Base-by-base conservation (phyloP, 2,888 invertebrate species). In the Ellobium chinense region DNA sequence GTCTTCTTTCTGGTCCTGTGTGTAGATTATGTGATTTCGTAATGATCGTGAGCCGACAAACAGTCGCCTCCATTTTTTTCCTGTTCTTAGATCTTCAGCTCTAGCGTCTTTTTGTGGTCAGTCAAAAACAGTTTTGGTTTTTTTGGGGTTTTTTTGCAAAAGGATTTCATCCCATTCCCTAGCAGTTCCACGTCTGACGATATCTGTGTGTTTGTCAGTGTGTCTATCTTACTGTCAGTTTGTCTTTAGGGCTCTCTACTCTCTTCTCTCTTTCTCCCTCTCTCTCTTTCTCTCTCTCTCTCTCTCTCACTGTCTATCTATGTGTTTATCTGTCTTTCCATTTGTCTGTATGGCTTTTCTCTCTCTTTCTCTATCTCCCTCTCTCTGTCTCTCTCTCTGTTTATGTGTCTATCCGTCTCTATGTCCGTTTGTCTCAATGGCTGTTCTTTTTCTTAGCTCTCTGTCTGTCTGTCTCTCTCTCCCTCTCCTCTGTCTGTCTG, bases 361-460 rank as follows among this genome's bases (percentile, higher is more conserved):
- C 7, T 60, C 60, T 60, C 7, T 60, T 24, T 60, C 7, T 60
- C 60, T 60, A 60, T 60, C 27, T 60, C 7, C 7, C n/a, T 21
- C 14, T 60, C 7, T 60, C 60, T 60, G n/a, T 60, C 60, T 60
- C 7, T 60, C 60, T 60, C 7, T 60, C 60, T 60, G n/a, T 60
- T n/a, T 60, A 60, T 60, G 12, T 60, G n/a, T 60, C 60, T 60
- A 60, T 60, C 60, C n/a, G n/a, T 60, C 60, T 60, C 7, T 60
- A 7, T 60, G n/a, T 60, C 60, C n/a, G n/a, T 60, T n/a, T 60
- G n/a, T 60, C 60, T 60, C 7, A 14, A 7, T 60, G n/a, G 7
- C 60, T 60, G n/a, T 60, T n/a, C n/a, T 14, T 60, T n/a, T 60
- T 24, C n/a, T 24, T 60, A 60, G 7, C 60, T 60, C 5, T 60